These are phyloP conservation scores for Machimus atricapillus DNA, from an alignment of 2,888 invertebrate species.

Conservation along the genomic window DNA sequence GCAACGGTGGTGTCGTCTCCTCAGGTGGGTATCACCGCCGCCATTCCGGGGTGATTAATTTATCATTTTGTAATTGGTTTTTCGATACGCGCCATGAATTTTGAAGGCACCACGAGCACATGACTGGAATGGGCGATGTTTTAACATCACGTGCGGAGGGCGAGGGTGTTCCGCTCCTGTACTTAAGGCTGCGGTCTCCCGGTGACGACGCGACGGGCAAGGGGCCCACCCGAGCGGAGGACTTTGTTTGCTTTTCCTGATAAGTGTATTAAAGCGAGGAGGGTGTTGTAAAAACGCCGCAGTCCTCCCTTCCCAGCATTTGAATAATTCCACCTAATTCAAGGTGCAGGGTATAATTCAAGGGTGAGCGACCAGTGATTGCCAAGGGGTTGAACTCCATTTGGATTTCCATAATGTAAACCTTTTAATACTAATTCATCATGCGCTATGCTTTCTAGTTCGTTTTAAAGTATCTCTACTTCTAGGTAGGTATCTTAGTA, in stretches of 20 bases:
- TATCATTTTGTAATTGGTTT: constrained; percentile 44
- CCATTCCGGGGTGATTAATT: constrained; percentile 34
- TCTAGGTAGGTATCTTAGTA: not conserved
- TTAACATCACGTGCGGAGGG: not conserved
- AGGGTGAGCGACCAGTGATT: not conserved
- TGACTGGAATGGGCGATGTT: not conserved
- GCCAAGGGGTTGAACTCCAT: not conserved
- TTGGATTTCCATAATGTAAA: not conserved
- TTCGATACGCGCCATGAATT: constrained; percentile 42
- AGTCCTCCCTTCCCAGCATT: not conserved
- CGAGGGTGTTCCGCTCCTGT: not conserved
- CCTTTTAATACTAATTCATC: not conserved
- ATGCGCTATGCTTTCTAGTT: not conserved
- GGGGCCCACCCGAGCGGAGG: not conserved
- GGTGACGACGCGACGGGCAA: not conserved
- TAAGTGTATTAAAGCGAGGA: not conserved
- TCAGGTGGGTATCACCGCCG: constrained; percentile 20
- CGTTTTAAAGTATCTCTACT: too few species aligned
- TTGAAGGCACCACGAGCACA: constrained; percentile 3
- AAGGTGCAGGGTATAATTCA: not conserved
- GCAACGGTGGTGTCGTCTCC: not conserved
- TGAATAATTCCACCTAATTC: not conserved
- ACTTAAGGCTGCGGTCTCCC: not conserved
- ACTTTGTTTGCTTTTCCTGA: not conserved
- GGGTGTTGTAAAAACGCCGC: not conserved